phyloP scores from a whole-genome alignment of 1,140 invertebrate species.

The Mesaphorura yosii region DNA sequence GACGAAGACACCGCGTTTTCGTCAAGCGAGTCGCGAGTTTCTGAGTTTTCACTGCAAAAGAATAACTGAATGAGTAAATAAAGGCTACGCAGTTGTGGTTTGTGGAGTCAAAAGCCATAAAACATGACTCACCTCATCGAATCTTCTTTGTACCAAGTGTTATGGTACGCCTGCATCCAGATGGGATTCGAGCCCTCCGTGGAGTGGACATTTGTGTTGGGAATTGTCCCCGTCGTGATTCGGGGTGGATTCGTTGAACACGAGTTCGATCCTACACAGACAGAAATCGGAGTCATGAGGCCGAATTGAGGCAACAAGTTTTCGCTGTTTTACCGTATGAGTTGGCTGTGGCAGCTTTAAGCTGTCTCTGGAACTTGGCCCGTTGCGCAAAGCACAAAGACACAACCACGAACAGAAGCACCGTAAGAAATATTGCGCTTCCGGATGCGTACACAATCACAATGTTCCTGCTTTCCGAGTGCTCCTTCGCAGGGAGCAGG shows the following conservation, averaged over 20 bases:
- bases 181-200: slow-evolving; percentile 88
- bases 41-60: slow-evolving; percentile 53
- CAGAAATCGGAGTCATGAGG: no score
- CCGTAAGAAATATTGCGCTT: slow-evolving; percentile 59
- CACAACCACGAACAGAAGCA: slow-evolving; percentile 62
- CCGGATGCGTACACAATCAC: slow-evolving; percentile 63
- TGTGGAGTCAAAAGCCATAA: neutral
- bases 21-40: slow-evolving; percentile 66
- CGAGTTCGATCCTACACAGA: slow-evolving; percentile 51
- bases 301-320: neutral
- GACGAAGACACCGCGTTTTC: slow-evolving; percentile 59
- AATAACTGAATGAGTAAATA: neutral
- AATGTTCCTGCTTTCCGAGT: slow-evolving; percentile 44
- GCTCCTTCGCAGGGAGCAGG: slow-evolving; percentile 42
- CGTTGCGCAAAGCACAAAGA: slow-evolving; percentile 69
- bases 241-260: slow-evolving; percentile 44
- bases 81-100: neutral
- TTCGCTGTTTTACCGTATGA: slow-evolving; percentile 88
- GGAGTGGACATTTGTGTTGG: slow-evolving; percentile 88
- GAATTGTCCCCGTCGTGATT: slow-evolving; percentile 58
- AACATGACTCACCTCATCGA: slow-evolving; percentile 43
- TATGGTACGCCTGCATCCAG: slow-evolving; percentile 87
- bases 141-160: slow-evolving; percentile 87
- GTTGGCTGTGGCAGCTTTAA: slow-evolving; percentile 87
- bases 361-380: slow-evolving; percentile 64